Base-by-base conservation (phyloP, 2,888 invertebrate genomes). In the Bursaphelenchus okinawaensis region DNA sequence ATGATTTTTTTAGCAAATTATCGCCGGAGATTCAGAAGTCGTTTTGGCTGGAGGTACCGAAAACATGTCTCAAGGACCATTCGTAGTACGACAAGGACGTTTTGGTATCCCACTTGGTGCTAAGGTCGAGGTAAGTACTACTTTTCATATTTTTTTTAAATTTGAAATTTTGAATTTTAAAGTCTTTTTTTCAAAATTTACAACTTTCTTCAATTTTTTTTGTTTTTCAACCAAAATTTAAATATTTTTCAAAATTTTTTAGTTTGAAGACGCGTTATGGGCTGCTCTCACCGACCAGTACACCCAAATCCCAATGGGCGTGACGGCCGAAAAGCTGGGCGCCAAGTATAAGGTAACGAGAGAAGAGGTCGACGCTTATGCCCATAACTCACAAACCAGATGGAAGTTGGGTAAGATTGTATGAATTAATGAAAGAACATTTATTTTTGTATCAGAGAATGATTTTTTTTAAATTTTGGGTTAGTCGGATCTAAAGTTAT, bases 1-100 rank as follows among this genome's bases (percentile, higher is more conserved):
- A 40, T 40, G 40, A 20, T 27, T 62, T 90, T 56, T 90, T 52
- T 93, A 91, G 90, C 94, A 93, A 82, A 94, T 96, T 73, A 77
- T 89, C 61, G 86, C 89, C 9, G 93, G 93, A 28, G 89, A 89
- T 69, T 89, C 92, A 1, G 88, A 90, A 77, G 88, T 96, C 64
- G 90, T 91, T 0, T 84, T 96, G 31, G 90, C 93, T 24, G 95
- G 94, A 55, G 95, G 96, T 0, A 88, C 90, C 3, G 96, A 96
- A 80, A 94, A 90, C 84, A 96, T 96, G 96, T 92, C 91, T 3
- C 90, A 91, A 83, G 86, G 90, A 0, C 96, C 96, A 0, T 92
- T 89, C 84, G 88, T 89, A 0, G 90, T 91, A 0, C 87, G 94
- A 58, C 89, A 89, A 75, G 86, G 91, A 4, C 87, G 96, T 24